phyloP scores from a whole-genome alignment of 2,113 vertebrate species.

The Macaca mulatta region DNA sequence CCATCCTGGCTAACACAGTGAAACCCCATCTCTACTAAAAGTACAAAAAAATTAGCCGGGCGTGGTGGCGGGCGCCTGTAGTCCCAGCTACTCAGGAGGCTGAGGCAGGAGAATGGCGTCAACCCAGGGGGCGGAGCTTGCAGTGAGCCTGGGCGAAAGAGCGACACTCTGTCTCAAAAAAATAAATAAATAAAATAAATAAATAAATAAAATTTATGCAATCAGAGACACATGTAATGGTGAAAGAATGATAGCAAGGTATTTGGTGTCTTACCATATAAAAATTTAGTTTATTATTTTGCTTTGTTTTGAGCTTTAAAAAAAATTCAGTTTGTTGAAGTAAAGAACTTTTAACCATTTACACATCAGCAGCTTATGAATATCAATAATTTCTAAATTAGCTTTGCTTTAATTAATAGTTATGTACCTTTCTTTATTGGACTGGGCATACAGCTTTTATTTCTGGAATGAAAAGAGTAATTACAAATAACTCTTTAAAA shows the following conservation, averaged over 20 bases:
- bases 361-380: neutral
- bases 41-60: too few species aligned
- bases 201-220: constrained; percentile 33
- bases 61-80: accelerated
- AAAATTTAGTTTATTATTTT: neutral
- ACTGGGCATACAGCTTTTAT: neutral
- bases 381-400: constrained; percentile 27
- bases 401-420: neutral
- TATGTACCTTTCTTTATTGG: neutral
- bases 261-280: neutral
- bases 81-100: too few species aligned
- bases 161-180: too few species aligned
- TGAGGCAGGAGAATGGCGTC: too few species aligned
- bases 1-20: too few species aligned
- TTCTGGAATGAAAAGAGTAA: neutral
- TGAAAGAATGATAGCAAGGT: neutral
- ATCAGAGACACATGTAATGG: neutral
- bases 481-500: neutral
- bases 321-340: neutral
- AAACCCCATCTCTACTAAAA: too few species aligned
- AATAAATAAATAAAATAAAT: neutral
- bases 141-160: too few species aligned
- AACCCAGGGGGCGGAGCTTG: too few species aligned
- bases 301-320: neutral
- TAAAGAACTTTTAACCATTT: neutral